Base-by-base conservation (phyloP, 2,113 vertebrate genomes). In the Cyanoramphus novaezelandiae region DNA sequence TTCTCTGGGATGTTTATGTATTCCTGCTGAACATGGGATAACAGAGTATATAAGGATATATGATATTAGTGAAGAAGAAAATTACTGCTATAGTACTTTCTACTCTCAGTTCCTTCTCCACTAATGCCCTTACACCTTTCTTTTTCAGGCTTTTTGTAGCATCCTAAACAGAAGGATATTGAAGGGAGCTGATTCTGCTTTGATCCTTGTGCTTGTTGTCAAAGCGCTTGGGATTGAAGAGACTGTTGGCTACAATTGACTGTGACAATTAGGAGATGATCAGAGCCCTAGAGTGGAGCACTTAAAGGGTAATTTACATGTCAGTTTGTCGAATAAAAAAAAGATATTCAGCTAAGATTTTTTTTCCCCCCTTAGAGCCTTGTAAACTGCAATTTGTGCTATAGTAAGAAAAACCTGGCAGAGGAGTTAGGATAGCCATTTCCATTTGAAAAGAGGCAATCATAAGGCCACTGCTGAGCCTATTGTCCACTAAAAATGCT, bases 391-490 rank as follows among this genome's bases (percentile, higher is more conserved):
- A 99, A 99, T 99, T 99, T 99, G 99, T 99, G 98, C 98, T 98
- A 98, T 98, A 98, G 98, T 99, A 98, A 98, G 99, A 98, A 98
- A 99, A 98, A 98, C 98, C 98, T 98, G 98, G 98, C 98, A 99
- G 98, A 98, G 98, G 99, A 99, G 99, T 98, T 98, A 98, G 98
- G 98, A 98, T 98, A 97, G 94, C 97, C 98, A 99, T 99, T 99
- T 99, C 99, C 99, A 99, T 99, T 98, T 99, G 99, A 99, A 99
- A 99, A 98, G 99, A 99, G 98, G 99, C 99, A 99, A 99, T 99
- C 99, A 99, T 98, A 98, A 98, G 99, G 98, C 98, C 98, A 98
- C 98, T 98, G 99, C 99, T 99, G 99, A 98, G 98, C 98, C 99
- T 98, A 99, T 99, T 99, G 99, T 99, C 99, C 99, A 98, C 97